Base-by-base conservation (phyloP, 1,140 invertebrate genomes). In the Leucophenga varia region DNA sequence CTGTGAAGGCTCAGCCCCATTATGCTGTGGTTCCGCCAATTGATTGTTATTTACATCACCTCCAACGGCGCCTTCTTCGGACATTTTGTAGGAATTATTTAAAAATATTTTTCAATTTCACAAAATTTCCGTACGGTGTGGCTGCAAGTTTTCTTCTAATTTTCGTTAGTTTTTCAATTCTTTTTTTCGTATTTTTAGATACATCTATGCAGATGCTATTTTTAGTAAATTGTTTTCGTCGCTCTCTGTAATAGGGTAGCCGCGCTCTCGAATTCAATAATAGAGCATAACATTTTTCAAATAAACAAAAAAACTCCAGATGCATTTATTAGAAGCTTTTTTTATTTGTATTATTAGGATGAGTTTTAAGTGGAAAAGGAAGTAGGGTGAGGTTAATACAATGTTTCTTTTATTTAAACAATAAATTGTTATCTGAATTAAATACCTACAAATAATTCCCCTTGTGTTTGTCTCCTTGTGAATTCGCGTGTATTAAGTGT, bases 31-130 rank as follows among this genome's bases (percentile, higher is more conserved):
- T 31, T 25, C 28, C 17, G 18, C 25, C 30, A 44, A 35, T 16
- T 50, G 43, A 52, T 72, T 72, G 31, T 70, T 72, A 30, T 72
- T 72, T n/a, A 64, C 47, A 58, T 72, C 64, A 14, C 60, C 64
- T 1, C 56, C 61, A 37, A 56, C 17, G 19, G 54, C 50, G 14
- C 47, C 54, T 43, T 56, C 59, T 32, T 57, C 42, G 10, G 69
- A 56, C 69, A 72, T 72, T 47, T 56, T 68, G 20, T 9, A 42
- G 30, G 17, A 47, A 41, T 43, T 46, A 8, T 57, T 30, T 37
- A 22, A 8, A 31, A 47, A 34, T 45, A 8, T 30, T 8, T 30
- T 47, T 40, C 22, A 25, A 25, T 45, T 30, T 43, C 20, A 17
- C 47, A 54, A 56, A 31, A 45, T 51, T 43, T 31, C 39, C 36